Evolutionary conservation across 2,113 vertebrate species (phyloP), one percentile per base, ranked within the genome.

Genomic region (Actenoides hombroni): DNA sequence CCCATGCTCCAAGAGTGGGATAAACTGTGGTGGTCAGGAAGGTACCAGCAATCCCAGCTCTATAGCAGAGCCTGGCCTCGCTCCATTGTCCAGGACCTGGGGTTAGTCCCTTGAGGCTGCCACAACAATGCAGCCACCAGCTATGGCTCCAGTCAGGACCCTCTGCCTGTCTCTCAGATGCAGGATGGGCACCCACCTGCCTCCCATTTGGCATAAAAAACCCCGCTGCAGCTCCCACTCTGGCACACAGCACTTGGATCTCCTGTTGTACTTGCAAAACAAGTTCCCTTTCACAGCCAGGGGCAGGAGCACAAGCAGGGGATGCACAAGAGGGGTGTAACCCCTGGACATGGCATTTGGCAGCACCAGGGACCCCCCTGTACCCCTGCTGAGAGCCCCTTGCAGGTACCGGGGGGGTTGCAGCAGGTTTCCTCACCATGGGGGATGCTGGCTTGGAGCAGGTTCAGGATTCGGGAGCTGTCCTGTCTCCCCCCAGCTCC

Each of bases 401-500:
- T 29, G 57, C 59, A 44, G 75, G 82, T 59, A 65, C 70, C 4
- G 1, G 15, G 28, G 25, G 28, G 31, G 40, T 42, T 49, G 20
- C 23, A 5, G 82, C 85, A 70, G 85, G 11, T 63, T 48, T 70
- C 40, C 83, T 83, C 37, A 0, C 93, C 2, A 54, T 3, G 7
- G 91, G 81, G 53, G 61, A 70, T 1, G 20, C 3, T 3, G 0
- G 46, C 56, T 44, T 5, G 6, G 84, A 95, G 87, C 92, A 83
- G 92, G 61, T 78, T 61, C 1, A 26, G 92, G 82, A 93, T 73
- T 28, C 1, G 0, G 82, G 75, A 94, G 61, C 70, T 69, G 42
- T 37, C 61, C 82, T 94, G 85, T 75, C 88, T 91, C 53, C 61
- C 86, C 33, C 44, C 90, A 21, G 74, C 78, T 90, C 79, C 82